phyloP scores from a whole-genome alignment of 2,888 invertebrate species.

The Kryphioiulus occultus region DNA sequence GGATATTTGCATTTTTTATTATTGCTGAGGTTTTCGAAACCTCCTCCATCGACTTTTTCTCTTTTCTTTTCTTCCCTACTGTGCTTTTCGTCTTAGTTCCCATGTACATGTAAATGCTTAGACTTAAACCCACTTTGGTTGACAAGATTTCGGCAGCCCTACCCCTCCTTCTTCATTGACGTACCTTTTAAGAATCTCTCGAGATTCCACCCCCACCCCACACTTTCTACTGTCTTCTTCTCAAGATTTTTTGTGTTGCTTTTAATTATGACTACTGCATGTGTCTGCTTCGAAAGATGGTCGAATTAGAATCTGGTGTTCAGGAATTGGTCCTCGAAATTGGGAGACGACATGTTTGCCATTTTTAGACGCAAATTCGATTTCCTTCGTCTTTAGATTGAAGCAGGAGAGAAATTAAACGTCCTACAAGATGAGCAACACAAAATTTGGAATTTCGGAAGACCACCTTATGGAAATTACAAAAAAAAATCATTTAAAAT shows the following conservation, averaged over 20 bases:
- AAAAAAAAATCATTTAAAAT: too few species aligned
- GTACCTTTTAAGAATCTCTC: constrained; percentile 4
- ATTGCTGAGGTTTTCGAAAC: constrained; percentile 37
- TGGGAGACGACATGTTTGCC: neutral
- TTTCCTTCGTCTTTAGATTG: neutral
- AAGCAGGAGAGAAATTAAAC: too few species aligned
- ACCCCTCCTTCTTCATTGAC: neutral
- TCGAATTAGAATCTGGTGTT: neutral
- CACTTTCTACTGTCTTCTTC: neutral
- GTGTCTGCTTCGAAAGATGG: neutral
- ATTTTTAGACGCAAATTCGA: neutral
- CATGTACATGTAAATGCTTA: neutral
- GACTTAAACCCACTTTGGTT: constrained; percentile 10
- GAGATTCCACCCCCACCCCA: neutral
- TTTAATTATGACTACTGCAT: constrained; percentile 10
- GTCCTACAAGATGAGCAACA: neutral
- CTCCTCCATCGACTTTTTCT: constrained; percentile 20
- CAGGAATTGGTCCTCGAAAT: neutral
- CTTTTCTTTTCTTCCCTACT: neutral
- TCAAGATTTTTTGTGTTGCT: neutral
- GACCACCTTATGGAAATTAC: neutral
- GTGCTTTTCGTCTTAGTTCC: constrained; percentile 8
- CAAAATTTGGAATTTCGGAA: neutral
- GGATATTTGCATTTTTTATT: constrained; percentile 50
- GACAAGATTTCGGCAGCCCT: neutral